Evolutionary conservation across 2,888 invertebrate species (phyloP), one percentile per base, ranked within the genome.

Genomic region (Lypha dubia): DNA sequence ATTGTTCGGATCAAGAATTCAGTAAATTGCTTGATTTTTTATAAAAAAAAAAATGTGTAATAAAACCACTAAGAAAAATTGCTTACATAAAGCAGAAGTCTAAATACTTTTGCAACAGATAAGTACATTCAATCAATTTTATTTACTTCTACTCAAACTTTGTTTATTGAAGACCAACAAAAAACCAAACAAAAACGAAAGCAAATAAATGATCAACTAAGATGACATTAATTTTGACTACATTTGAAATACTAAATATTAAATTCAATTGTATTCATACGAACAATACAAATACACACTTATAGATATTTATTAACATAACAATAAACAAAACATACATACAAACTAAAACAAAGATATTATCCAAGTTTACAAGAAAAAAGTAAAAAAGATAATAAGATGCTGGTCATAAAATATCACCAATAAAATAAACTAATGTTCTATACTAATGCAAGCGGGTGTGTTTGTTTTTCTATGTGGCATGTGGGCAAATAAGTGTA

Each of bases 71-170:
- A 41, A 41, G 1, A 41, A 41, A 13, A 2, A 13, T 13, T 13
- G n/a, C 8, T 15, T 6, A 44, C 15, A 15, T n/a, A 15, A 3
- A 44, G 44, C 15, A 44, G 1, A 44, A 44, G 3, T 44, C 35
- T 44, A 15, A 5, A 44, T 11, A 35, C 20, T 17, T 8, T 53
- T 46, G 1, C 63, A 44, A 73, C n/a, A 65, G 8, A 22, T 13
- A n/a, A 80, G 51, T 58, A 73, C 65, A 60, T 73, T 73, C 73
- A 73, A 73, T 80, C 60, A 80, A 74, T 74, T 80, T 67, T 53
- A 44, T 60, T 60, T 44, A 49, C 11, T 46, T 35, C 44, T n/a
- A 46, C 44, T 60, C 22, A 60, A 73, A 73, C 20, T 73, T 73
- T 60, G 13, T 73, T 49, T 35, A 20, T 22, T 35, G 13, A 44